Base-by-base conservation (phyloP, 2,888 invertebrate species). In the Schizotus pectinicornis region DNA sequence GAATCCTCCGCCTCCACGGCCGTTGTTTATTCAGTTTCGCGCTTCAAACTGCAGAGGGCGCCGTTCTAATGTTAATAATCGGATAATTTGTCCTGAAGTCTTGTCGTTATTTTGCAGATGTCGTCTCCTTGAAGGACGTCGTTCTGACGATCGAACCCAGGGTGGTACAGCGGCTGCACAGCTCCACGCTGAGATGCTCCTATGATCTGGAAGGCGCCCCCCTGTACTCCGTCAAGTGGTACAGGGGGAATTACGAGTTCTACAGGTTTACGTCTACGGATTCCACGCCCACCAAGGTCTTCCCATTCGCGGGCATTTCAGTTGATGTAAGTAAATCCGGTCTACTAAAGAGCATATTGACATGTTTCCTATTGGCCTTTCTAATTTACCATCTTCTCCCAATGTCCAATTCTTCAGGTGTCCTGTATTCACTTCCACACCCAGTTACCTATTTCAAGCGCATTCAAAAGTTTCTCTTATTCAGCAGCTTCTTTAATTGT, bases 191-290 rank as follows among this genome's bases (percentile, higher is more conserved):
- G 41, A 83, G 85, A 51, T 94, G 94, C 79, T 82, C 86, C 64
- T 88, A 92, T 72, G 90, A 93, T 75, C 84, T 92, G 80, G 88
- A 91, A 72, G 87, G 86, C 0, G 87, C 86, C 3, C 88, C 87
- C 0, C 82, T 94, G 43, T 94, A 94, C 80, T 87, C 92, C 2
- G 90, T 94, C 61, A 93, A 94, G 82, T 94, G 92, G 90, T 94
- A 93, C 80, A 84, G 93, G 54, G 94, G 93, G 3, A 85, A 82
- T 73, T 84, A 88, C 72, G 94, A 94, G 82, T 93, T 94, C 81
- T 94, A 91, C 81, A 84, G 94, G 65, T 93, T 86, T 75, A 88
- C 90, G 7, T 93, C 93, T 0, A 85, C 85, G 69, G 91, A 92
- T 69, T 79, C 79, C n/a, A 90, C 90, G 3, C 83, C 84, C 41